Base-by-base conservation (phyloP, 2,888 invertebrate species). In the Hypomecis atomaria region DNA sequence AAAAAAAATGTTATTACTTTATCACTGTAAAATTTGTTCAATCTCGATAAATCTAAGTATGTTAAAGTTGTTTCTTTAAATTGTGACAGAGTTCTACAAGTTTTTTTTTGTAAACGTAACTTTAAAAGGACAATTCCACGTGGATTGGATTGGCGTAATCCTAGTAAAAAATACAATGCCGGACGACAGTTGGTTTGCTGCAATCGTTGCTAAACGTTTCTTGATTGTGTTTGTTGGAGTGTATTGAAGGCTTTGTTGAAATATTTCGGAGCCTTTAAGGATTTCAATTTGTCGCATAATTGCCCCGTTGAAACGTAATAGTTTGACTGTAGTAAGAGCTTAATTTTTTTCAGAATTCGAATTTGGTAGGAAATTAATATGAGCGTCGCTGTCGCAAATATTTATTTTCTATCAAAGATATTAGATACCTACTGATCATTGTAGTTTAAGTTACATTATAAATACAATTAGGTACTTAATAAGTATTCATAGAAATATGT, bases 121-220 rank as follows among this genome's bases (percentile, higher is more conserved):
- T 45, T 59, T 47, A 38, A 61, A 66, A 62, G 59, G 61, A 47
- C 61, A 67, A 62, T 72, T 71, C 59, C 53, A 23, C 47, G 42
- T 58, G 75, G 78, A 88, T 89, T 84, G 86, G 86, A 87, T 89
- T 87, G 78, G 71, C 66, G 64, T 88, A 87, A 88, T 82, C 84
- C 79, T 65, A 55, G 72, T 79, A 86, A 87, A 86, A 86, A 84
- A 76, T 64, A 72, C 68, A 73, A 74, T 71, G 65, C 66, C 59
- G 59, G 63, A 78, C 11, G 65, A 65, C 78, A 78, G 81, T 82
- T 77, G 73, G 65, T 66, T 73, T 68, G 70, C 67, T 71, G 75
- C 78, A 82, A 83, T 67, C 80, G 75, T 78, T 74, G 73, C 76
- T 80, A 82, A 87, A 81, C 75, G 78, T 75, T 76, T 71, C 67